Evolutionary conservation across 2,888 invertebrate species (phyloP), one percentile per base, ranked within the genome.

Genomic region (Cryptocheilus praepositus): DNA sequence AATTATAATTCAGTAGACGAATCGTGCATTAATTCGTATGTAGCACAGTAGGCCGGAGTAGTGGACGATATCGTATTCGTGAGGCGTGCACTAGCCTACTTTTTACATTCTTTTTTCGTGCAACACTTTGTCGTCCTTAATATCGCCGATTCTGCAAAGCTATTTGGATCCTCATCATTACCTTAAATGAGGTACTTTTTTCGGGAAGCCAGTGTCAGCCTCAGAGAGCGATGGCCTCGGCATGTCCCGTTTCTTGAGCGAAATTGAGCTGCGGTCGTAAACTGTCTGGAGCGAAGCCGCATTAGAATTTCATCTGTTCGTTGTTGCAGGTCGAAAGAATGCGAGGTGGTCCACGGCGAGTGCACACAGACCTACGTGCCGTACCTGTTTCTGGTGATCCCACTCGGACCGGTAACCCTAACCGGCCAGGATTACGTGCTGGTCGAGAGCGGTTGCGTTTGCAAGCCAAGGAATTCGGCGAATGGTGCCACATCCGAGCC

Each of bases 391-490:
- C 91, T 97, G 88, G 97, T 97, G 65, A 94, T 97, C 68, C 97
- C 97, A 0, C 89, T 97, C 63, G 96, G 97, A 5, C 96, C 96
- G 15, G 96, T 96, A 18, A 96, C 96, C 13, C 90, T 96, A 18
- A 96, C 96, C 3, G 96, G 97, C 4, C 97, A 97, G 88, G 97
- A 97, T 89, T 97, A 97, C 89, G 96, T 97, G n/a, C 91, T 97
- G 58, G 96, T 97, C 25, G 97, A 97, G 89, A 96, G 96, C 81
- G 97, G 97, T n/a, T 97, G 97, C 87, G 95, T 96, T 28, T 97
- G 97, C 88, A 91, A 92, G 80, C 93, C 93, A 28, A 93, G 94
- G 83, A 88, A 88, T 82, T 86, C 86, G 75, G 81, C 80, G 58
- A 81, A 80, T 70, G 69, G 76, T 53, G 67, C 81, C 58, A 68